These are phyloP conservation scores for Neoseiulus cucumeris DNA, from an alignment of 1,140 invertebrate genomes.

Conservation along the genomic window DNA sequence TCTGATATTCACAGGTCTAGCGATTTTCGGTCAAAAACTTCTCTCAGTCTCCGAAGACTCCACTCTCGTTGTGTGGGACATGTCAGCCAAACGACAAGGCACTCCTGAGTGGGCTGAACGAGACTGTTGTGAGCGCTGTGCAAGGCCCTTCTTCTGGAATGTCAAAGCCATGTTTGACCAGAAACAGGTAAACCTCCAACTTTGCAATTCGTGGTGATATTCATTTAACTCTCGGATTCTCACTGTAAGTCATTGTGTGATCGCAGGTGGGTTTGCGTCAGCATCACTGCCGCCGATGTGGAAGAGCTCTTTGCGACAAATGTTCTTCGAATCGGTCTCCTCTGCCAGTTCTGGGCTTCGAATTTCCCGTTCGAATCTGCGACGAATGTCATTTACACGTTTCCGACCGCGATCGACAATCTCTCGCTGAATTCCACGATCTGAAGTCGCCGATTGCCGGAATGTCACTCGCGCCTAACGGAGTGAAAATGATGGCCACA, in stretches of 20 bases:
- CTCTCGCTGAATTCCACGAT: slow-evolving; percentile 31
- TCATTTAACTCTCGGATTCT: too few relatives aligned
- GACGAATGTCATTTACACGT: slow-evolving; percentile 64
- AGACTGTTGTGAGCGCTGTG: slow-evolving; percentile 78
- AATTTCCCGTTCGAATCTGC: slow-evolving; percentile 89
- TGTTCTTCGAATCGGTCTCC: slow-evolving; percentile 70
- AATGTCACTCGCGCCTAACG: background rate
- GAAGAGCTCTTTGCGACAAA: slow-evolving; percentile 72
- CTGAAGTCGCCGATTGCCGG: slow-evolving; percentile 17
- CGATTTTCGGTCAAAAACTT: slow-evolving; percentile 36
- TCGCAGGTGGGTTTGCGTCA: slow-evolving; percentile 8
- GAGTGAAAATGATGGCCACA: background rate
- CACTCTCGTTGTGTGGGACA: slow-evolving; percentile 85
- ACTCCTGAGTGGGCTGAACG: slow-evolving; percentile 84
- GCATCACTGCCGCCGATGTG: slow-evolving; percentile 40
- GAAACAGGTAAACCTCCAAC: slow-evolving; percentile 36
- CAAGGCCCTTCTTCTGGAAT: slow-evolving; percentile 95
- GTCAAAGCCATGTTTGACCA: slow-evolving; percentile 92
- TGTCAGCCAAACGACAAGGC: slow-evolving; percentile 63
- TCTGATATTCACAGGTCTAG: background rate
- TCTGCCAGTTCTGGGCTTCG: slow-evolving; percentile 88
- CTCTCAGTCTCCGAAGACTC: slow-evolving; percentile 83
- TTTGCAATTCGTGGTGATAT: too few relatives aligned
- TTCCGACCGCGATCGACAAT: slow-evolving; percentile 49
- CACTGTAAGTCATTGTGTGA: background rate